phyloP scores from a whole-genome alignment of 2,888 invertebrate species.

The Aproaerema taeniolella region DNA sequence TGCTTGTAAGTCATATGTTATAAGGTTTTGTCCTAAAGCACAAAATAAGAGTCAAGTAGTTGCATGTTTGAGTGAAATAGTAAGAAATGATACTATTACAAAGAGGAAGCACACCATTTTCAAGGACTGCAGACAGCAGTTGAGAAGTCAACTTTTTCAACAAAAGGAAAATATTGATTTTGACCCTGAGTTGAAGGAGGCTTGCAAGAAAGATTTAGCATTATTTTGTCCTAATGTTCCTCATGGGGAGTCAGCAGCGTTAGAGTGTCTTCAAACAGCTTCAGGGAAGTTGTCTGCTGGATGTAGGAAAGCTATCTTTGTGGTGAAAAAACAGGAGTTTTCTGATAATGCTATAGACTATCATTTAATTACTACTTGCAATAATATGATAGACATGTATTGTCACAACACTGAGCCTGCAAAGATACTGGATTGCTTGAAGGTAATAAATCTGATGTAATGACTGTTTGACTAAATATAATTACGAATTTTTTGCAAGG shows the following conservation, averaged over 20 bases:
- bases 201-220: constrained; percentile 88
- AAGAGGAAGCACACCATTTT: constrained; percentile 87
- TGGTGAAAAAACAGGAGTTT: constrained; percentile 90
- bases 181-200: constrained; percentile 89
- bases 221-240: constrained; percentile 82
- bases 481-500: no score
- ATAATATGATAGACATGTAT: constrained; percentile 89
- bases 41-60: constrained; percentile 88
- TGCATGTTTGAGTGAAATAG: constrained; percentile 91
- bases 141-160: constrained; percentile 93
- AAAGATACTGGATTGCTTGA: constrained; percentile 86
- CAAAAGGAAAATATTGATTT: constrained; percentile 92
- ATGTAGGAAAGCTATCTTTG: constrained; percentile 90
- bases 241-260: constrained; percentile 83
- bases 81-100: constrained; percentile 91
- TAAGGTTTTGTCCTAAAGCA: constrained; percentile 81
- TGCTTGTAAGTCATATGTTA: constrained; percentile 91
- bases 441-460: constrained; percentile 63
- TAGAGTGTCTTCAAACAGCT: constrained; percentile 86
- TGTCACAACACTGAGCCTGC: constrained; percentile 85
- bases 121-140: constrained; percentile 93
- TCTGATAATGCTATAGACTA: constrained; percentile 93
- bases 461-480: background rate
- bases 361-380: constrained; percentile 88
- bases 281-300: constrained; percentile 79